phyloP scores from a whole-genome alignment of 2,888 invertebrate genomes.

The Diaprepes abbreviatus region DNA sequence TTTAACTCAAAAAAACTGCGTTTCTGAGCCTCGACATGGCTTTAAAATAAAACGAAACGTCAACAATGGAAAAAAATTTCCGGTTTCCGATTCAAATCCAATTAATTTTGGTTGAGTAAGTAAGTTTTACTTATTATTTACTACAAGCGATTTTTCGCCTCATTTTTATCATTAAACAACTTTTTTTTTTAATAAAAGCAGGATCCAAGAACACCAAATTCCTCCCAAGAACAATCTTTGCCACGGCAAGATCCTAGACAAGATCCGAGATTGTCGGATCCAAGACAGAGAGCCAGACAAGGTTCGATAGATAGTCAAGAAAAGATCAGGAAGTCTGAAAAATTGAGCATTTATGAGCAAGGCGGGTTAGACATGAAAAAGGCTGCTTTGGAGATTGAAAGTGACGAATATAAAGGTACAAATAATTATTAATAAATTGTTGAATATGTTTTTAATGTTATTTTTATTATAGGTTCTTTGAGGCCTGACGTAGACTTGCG shows the following conservation, averaged over 20 bases:
- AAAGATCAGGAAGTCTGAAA: slow-evolving; percentile 60
- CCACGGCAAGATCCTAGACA: slow-evolving; percentile 26
- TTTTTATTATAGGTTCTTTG: slow-evolving; percentile 63
- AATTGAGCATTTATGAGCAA: slow-evolving; percentile 74
- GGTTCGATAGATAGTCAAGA: slow-evolving; percentile 55
- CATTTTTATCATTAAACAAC: neutral
- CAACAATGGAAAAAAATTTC: no score
- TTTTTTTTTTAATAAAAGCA: neutral
- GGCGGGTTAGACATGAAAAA: slow-evolving; percentile 73
- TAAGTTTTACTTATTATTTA: no score
- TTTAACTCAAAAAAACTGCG: no score
- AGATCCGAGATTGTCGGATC: slow-evolving; percentile 37
- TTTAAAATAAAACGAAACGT: no score
- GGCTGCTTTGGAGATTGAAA: slow-evolving; percentile 69
- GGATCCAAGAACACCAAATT: slow-evolving; percentile 10
- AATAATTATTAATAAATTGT: neutral
- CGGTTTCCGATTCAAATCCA: no score
- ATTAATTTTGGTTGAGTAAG: no score
- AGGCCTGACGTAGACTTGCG: slow-evolving; percentile 82
- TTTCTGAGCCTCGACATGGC: no score
- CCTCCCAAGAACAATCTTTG: slow-evolving; percentile 11
- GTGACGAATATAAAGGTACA: slow-evolving; percentile 72
- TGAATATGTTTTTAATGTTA: no score
- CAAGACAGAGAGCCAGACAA: slow-evolving; percentile 48
- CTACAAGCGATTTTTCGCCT: no score